phyloP scores from a whole-genome alignment of 2,797 vertebrate species.

The Lacerta agilis region DNA sequence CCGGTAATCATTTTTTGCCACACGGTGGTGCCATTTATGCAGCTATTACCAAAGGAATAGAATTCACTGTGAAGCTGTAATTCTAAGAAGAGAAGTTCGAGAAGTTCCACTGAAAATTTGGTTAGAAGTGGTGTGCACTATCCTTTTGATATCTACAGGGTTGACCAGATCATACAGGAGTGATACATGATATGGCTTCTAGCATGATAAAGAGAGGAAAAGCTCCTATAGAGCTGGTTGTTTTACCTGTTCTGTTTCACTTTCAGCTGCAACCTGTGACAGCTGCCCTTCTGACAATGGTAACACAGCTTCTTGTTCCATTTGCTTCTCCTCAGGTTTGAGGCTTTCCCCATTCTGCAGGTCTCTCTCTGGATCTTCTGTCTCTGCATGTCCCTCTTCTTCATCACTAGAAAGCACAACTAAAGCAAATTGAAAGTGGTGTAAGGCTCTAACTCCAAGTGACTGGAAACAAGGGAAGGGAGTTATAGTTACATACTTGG shows the following conservation, averaged over 20 bases:
- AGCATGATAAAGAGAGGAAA: not conserved
- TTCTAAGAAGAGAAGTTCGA: not conserved
- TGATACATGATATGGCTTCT: not conserved
- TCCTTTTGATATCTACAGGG: not conserved
- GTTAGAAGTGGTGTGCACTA: not conserved
- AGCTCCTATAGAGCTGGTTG: not conserved
- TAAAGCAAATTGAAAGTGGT: conserved; percentile 68
- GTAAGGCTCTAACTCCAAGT: not conserved
- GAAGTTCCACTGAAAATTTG: conserved; percentile 8
- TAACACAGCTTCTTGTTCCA: conserved; percentile 42
- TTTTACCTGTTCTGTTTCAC: conserved; percentile 64
- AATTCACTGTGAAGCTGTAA: not conserved
- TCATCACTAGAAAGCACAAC: conserved; percentile 96
- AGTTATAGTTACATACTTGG: conserved; percentile 79
- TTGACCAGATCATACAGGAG: not conserved
- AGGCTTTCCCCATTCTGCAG: conserved; percentile 32
- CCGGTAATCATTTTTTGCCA: not conserved
- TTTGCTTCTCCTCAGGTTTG: conserved; percentile 42
- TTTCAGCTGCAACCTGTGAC: conserved; percentile 35
- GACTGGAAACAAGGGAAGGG: not conserved
- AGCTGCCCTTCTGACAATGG: conserved; percentile 47
- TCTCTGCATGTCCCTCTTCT: conserved; percentile 76
- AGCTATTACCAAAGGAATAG: not conserved
- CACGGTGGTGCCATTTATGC: not conserved
- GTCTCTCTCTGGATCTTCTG: conserved; percentile 55